Evolutionary conservation across 53 echinoderm and acorn worm species (phyloP).

Genomic region (Patiria pectinifera): DNA sequence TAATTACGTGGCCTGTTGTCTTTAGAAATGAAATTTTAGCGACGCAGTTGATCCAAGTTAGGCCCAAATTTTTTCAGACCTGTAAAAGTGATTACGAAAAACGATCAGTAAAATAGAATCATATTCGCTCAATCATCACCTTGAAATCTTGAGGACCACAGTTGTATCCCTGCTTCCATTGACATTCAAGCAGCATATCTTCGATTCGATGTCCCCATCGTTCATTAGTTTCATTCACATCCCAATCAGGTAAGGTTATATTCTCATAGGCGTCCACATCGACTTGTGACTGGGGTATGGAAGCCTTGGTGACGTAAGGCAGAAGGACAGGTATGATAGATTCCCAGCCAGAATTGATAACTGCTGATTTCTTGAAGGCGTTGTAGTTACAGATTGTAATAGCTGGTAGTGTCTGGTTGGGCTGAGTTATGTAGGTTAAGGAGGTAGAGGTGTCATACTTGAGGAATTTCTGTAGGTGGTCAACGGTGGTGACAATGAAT

Average conservation of each 20-base stretch:
- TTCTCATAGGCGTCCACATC: not conserved
- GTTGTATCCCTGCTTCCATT: conserved; percentile 20
- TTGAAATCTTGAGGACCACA: conserved; percentile 63
- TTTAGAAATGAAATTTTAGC: too few relatives aligned
- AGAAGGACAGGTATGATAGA: not conserved
- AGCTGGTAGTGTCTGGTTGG: conserved; percentile 14
- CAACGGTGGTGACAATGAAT: not conserved
- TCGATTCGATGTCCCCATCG: conserved; percentile 1
- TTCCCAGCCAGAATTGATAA: not conserved
- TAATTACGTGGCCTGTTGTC: too few relatives aligned
- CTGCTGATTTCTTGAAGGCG: conserved; percentile 5
- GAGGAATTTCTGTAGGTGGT: not conserved
- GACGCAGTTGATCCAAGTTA: too few relatives aligned
- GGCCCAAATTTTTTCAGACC: too few relatives aligned
- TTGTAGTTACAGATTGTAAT: conserved; percentile 45
- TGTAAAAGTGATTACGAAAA: too few relatives aligned
- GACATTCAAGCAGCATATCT: conserved; percentile 60
- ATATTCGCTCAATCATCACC: not conserved
- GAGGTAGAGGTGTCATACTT: not conserved
- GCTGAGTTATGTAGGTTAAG: not conserved
- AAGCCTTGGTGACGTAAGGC: not conserved
- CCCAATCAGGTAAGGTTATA: conserved; percentile 11
- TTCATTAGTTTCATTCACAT: not conserved
- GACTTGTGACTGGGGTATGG: not conserved
- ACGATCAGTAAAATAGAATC: not conserved